Evolutionary conservation across 2,113 vertebrate species (phyloP).

Genomic region (Eulemur macaco): DNA sequence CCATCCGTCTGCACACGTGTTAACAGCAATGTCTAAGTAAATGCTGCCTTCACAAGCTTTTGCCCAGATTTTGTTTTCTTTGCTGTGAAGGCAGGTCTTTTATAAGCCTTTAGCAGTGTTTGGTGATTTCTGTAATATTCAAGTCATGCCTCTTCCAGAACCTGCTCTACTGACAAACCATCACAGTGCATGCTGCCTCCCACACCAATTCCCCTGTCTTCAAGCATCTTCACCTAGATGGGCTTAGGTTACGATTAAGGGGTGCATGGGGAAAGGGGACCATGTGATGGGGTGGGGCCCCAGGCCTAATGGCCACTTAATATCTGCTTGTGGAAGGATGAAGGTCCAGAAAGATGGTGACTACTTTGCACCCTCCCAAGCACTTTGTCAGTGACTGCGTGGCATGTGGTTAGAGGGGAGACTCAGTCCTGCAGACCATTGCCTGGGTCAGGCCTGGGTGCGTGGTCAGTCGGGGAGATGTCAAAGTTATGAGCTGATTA

Average conservation of each 20-base stretch:
- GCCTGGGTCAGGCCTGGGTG: background rate
- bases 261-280: background rate
- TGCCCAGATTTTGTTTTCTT: background rate
- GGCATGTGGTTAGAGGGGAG: background rate
- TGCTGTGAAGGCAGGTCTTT: background rate
- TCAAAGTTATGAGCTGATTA: background rate
- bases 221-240: background rate
- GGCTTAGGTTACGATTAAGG: background rate
- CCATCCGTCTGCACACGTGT: too few species aligned
- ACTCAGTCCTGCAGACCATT: background rate
- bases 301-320: background rate
- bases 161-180: background rate
- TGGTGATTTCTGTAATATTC: background rate
- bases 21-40: accelerated
- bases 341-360: background rate
- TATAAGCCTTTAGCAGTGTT: background rate
- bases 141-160: background rate
- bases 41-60: accelerated
- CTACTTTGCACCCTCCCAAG: too few species aligned
- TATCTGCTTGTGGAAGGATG: background rate
- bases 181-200: accelerated
- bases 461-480: background rate
- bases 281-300: too few species aligned
- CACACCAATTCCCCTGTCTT: background rate
- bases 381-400: too few species aligned